Evolutionary conservation across 2,888 invertebrate species (phyloP), one percentile per base, ranked within the genome.

Genomic region (Pediacus dermestoides): DNA sequence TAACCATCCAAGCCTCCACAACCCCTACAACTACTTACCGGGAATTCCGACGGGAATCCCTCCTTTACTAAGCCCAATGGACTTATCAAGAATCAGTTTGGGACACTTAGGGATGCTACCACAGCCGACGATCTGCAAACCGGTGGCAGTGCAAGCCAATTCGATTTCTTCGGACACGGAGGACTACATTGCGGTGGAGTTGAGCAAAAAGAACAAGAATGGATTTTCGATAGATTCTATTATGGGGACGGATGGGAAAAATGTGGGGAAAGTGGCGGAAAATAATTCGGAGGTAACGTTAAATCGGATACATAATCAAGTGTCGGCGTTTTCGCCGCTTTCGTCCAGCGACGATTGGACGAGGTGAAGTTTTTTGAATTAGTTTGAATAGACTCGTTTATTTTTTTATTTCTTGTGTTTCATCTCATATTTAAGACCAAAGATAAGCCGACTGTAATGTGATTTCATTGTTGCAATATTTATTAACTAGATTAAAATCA

Each of bases 311-410:
- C 63, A 23, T 23, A 73, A 75, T 57, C 74, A 79, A 61, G 74
- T 76, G 22, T 75, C 79, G 3, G 85, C 85, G 4, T 85, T 86
- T 63, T 83, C 84, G 1, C 84, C 85, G 3, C 70, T 85, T 1
- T 74, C 74, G 47, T 68, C 60, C 2, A 72, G 74, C 10, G 78
- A 80, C 40, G 79, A 79, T 60, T 80, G 78, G 80, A 74, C 74
- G 56, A 82, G 82, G 74, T 82, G 79, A 80, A 77, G 75, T 27
- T 46, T 18, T 37, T 15, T 34, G 26, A 30, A 14, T 14, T 30
- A 26, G n/a, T n/a, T n/a, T n/a, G n/a, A n/a, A n/a, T 13, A 38
- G 26, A 34, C 27, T 34, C 26, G 10, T 31, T 14, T 21, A 31
- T 28, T 27, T 34, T 18, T 35, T 44, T 47, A 32, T 40, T 36